Base-by-base conservation (phyloP, 2,797 vertebrate genomes). In the Sciurus vulgaris region DNA sequence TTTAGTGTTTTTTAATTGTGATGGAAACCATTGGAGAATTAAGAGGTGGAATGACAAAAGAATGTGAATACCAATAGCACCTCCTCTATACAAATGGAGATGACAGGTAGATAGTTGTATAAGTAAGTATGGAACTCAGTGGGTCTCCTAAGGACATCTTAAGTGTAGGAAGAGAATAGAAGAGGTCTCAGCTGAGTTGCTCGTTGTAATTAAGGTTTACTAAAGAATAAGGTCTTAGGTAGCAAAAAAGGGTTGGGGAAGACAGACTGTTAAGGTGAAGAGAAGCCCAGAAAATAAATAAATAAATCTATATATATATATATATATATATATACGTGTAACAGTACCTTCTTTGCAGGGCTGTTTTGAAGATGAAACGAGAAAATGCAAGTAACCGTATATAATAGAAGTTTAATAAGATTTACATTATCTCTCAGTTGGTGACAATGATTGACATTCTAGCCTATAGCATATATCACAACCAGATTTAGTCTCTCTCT, bases 291-390 rank as follows among this genome's bases (percentile, higher is more conserved):
- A 15, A 92, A 35, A 47, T 5, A 47, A 7, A 47, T 47, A 47
- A 4, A 44, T 4, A 44, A 44, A 44, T 44, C 4, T 47, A 47
- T 47, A 44, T 44, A 38, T 38, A 38, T 38, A 38, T 38, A 38
- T 38, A 38, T 4, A 38, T 38, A 38, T 4, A 38, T 38, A 38
- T 38, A 38, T 38, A 38, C 5, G 38, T 38, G 38, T 38, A 90
- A 54, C 17, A 47, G 38, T 74, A 69, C 41, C 22, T 72, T 87
- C 59, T 73, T 83, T 26, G 47, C 10, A 76, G 78, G 49, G 30
- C 59, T 86, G 6, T 41, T 94, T 79, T 85, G 73, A 92, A 73
- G 59, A 54, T 81, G 44, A 94, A 94, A 84, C 77, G 69, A 89
- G 47, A 69, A 73, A 74, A 74, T 67, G 24, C 65, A 67, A 81